A percentile compares a stretch with the other conserved stretches of the same genome.
Evolutionary conservation across 1,140 invertebrate species (phyloP).

Genomic region (Brachystomella parvula): DNA sequence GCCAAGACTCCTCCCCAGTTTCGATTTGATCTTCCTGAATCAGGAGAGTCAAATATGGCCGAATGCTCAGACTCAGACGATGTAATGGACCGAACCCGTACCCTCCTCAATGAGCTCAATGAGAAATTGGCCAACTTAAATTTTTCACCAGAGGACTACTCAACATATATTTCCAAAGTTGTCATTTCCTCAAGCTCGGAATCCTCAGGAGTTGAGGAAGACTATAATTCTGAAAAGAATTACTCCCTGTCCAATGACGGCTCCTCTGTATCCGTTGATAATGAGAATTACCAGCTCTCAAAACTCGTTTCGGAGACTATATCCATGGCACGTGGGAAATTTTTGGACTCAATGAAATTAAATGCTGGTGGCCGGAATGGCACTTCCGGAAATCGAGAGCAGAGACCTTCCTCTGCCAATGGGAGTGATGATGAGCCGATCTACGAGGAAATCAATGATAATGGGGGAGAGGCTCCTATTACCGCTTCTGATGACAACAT

Average conservation of each 20-base stretch:
- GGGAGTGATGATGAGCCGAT: conserved; percentile 32
- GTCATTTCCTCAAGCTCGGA: conserved; percentile 31
- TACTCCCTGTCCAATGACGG: conserved; percentile 31
- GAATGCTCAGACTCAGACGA: conserved; percentile 7
- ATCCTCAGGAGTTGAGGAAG: conserved; percentile 36
- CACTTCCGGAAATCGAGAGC: too few relatives aligned
- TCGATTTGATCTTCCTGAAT: neutral
- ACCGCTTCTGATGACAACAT: conserved; percentile 18
- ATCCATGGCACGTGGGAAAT: conserved; percentile 36
- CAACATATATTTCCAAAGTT: conserved; percentile 34
- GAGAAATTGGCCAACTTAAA: conserved; percentile 33
- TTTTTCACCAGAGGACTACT: conserved; percentile 24
- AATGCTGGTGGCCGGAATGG: conserved; percentile 3
- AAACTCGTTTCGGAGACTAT: conserved; percentile 33
- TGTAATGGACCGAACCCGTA: conserved; percentile 28
- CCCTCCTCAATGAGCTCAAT: conserved; percentile 33
- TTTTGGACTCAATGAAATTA: conserved; percentile 35
- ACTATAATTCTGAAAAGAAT: conserved; percentile 38
- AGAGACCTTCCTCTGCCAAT: neutral
- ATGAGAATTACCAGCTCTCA: conserved; percentile 27
- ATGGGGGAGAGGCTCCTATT: too few relatives aligned
- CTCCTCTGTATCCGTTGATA: neutral
- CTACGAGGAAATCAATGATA: conserved; percentile 31
- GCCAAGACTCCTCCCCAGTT: neutral
- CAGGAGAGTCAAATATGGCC: neutral